phyloP scores from a whole-genome alignment of 2,888 invertebrate species.

The Pediacus dermestoides region DNA sequence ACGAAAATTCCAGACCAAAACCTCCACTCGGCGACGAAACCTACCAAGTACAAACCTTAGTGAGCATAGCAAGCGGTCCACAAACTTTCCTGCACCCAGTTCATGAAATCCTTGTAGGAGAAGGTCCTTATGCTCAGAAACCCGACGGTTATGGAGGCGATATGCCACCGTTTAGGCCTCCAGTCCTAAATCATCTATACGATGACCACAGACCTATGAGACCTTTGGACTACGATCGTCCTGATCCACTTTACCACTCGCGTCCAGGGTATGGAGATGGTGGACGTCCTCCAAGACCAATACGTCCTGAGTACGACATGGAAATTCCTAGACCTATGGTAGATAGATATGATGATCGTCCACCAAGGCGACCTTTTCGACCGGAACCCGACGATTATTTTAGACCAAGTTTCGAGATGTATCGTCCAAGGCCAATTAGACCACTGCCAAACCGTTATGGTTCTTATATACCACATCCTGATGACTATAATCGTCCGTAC shows the following conservation, averaged over 20 bases:
- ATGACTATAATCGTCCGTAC: conserved; percentile 24
- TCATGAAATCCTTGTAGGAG: conserved; percentile 35
- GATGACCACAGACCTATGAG: conserved; percentile 9
- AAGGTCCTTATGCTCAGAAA: conserved; percentile 10
- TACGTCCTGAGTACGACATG: conserved; percentile 11
- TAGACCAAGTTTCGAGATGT: conserved; percentile 11
- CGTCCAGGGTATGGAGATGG: conserved; percentile 13
- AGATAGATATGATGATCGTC: conserved; percentile 13
- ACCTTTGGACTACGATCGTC: conserved; percentile 18
- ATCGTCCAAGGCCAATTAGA: conserved; percentile 17
- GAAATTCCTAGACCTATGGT: conserved; percentile 11
- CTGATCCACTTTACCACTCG: conserved; percentile 17
- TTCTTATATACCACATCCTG: conserved; percentile 31
- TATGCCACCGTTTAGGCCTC: conserved; percentile 23
- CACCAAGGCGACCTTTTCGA: conserved; percentile 15
- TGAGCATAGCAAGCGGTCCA: conserved; percentile 37
- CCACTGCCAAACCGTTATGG: conserved; percentile 30
- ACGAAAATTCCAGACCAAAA: conserved; percentile 1
- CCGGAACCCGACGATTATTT: conserved; percentile 18
- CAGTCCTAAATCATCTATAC: conserved; percentile 22
- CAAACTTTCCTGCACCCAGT: conserved; percentile 34
- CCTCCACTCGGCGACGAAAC: conserved; percentile 12
- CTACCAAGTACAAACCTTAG: conserved; percentile 34
- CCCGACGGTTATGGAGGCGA: conserved; percentile 6
- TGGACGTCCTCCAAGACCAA: conserved; percentile 3